Base-by-base conservation (phyloP, 1,140 invertebrate species). In the Hermetia illucens region DNA sequence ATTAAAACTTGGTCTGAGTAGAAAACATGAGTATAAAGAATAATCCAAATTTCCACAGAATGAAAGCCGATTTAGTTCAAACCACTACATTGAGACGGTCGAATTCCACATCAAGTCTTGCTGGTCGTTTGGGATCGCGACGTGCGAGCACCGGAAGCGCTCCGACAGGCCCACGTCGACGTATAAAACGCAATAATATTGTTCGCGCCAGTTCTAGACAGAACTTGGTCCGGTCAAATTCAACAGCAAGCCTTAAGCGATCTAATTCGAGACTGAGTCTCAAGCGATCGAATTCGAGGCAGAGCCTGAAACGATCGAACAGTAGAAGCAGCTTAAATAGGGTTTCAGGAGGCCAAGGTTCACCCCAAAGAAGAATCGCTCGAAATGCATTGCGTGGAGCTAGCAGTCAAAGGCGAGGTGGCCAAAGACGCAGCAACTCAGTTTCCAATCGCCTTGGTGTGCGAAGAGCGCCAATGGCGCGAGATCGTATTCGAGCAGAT, bases 81-180 rank as follows among this genome's bases (percentile, higher is more conserved):
- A 13, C 12, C 8, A 22, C 8, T 9, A 27, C 46, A 29, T 38
- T 43, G 21, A 30, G 34, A 20, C 48, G 52, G n/a, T 38, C 45
- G 9, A 39, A 44, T 33, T 47, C 48, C 24, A 35, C 34, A 13
- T 8, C 15, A 9, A 48, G 44, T 24, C 20, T 58, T 1, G 43
- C 43, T 13, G 50, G 48, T 37, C 49, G 56, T 6, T 37, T 59
- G 21, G 55, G 53, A 5, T 33, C 39, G 9, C 45, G 55, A 18
- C 50, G 53, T 9, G 46, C 51, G 15, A 42, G 41, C 9, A 41
- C 51, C 17, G 55, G 51, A 18, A 56, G 53, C n/a, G n/a, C n/a
- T n/a, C 30, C n/a, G 15, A 12, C 5, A 15, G 29, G 36, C 19
- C 22, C 36, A 21, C 30, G 34, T 20, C 35, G 41, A 6, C 31